Evolutionary conservation across 23 tunicate genomes (phyloP), one percentile per base, ranked within the genome.

Genomic region (Botrylloides violaceus): DNA sequence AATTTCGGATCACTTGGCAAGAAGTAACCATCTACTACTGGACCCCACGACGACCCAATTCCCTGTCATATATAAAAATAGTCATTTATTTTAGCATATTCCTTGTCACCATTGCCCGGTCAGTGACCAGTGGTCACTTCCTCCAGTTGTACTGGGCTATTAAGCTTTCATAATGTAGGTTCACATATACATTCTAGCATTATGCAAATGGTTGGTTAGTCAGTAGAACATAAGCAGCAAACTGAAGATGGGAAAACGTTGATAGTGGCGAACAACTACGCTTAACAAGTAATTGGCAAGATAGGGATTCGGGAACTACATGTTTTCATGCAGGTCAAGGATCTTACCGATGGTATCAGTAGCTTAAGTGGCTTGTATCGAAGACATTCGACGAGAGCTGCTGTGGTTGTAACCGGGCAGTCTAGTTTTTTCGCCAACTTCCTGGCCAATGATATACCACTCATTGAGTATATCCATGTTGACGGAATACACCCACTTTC

Each of bases 1-100:
- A 58, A 70, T 21, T 29, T 65, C 3, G 85, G 85, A 27, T 61
- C 62, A 59, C 72, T 77, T 1, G 85, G 78, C 2, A 80, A 49
- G 53, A 80, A 80, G 28, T 80, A 60, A 3, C 71, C 71, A 58
- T 80, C 85, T 12, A 80, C 61, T 24, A 80, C 85, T 24, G 78
- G 71, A 36, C 58, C 36, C 71, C 35, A 63, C 3, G 34, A 33
- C 20, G 29, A 19, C 3, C 70, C 70, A 63, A 33, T 31, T 4
- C 70, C 33, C 70, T 63, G 70, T 63, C 33, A 63, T 63, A 12
- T 23, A 58, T 4, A 27, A 31, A 9, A 43, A 43, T 43, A 7
- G 53, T 7, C 53, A 43, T 43, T 15, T 9, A 15, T 43, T 43
- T 43, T 9, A 43, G 9, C 53, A 43, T n/a, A n/a, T n/a, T n/a